phyloP scores from a whole-genome alignment of 2,797 vertebrate species.

The Strix occidentalis region DNA sequence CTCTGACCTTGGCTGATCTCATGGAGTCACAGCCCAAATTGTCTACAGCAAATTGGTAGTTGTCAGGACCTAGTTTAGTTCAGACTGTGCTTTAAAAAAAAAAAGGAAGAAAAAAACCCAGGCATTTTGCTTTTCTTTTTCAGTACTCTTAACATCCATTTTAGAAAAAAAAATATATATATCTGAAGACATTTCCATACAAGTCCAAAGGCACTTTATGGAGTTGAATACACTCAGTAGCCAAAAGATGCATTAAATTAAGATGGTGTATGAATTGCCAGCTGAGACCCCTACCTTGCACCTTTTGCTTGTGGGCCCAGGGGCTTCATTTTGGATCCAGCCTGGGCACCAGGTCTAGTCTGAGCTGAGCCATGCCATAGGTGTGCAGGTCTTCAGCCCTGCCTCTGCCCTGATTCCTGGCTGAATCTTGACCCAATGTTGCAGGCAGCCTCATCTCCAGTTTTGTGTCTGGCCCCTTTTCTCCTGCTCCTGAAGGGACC shows the following conservation, averaged over 20 bases:
- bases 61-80: background rate
- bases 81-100: background rate
- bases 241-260: background rate
- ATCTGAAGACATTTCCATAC: background rate
- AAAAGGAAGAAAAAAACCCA: rapidly evolving
- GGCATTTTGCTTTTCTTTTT: background rate
- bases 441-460: background rate
- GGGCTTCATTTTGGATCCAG: background rate
- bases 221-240: background rate
- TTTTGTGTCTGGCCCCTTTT: background rate
- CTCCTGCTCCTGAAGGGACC: background rate
- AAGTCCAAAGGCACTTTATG: background rate
- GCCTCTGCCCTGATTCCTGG: rapidly evolving
- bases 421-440: background rate
- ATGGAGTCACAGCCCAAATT: background rate
- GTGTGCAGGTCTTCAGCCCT: background rate
- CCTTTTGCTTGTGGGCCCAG: background rate
- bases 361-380: rapidly evolving
- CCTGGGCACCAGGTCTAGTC: too few species aligned
- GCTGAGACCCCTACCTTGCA: background rate
- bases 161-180: rapidly evolving
- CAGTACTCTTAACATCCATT: background rate
- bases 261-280: background rate
- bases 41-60: background rate
- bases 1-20: background rate